Conservation (phyloP, 2,113 vertebrate genomes). For the Nibea albiflora region DNA sequence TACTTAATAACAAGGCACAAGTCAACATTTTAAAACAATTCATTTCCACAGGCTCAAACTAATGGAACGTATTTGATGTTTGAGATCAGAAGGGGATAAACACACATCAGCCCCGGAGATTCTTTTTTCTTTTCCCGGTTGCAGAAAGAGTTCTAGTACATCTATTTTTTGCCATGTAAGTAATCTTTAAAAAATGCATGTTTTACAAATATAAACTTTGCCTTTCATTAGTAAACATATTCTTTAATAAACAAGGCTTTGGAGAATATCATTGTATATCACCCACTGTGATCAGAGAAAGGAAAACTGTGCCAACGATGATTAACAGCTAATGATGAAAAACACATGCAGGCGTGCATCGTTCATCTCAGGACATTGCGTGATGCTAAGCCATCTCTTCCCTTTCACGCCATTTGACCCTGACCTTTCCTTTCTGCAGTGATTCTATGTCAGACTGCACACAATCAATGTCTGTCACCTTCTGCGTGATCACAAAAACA, state of each 20-base stretch:
- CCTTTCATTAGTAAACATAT: constrained; percentile 53
- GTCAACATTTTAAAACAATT: constrained; percentile 18
- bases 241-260: constrained; percentile 49
- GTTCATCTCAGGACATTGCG: constrained; percentile 50
- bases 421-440: constrained; percentile 78
- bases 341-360: constrained; percentile 56
- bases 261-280: constrained; percentile 47
- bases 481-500: constrained; percentile 70
- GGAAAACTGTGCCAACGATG: constrained; percentile 45
- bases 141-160: constrained; percentile 26
- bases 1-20: not conserved
- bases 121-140: constrained; percentile 21
- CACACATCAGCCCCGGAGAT: constrained; percentile 42
- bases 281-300: constrained; percentile 59
- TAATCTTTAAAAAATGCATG: constrained; percentile 30
- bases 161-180: constrained; percentile 46
- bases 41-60: constrained; percentile 3
- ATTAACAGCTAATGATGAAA: constrained; percentile 67
- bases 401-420: constrained; percentile 80
- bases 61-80: constrained; percentile 35
- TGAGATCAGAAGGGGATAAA: constrained; percentile 39
- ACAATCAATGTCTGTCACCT: constrained; percentile 82
- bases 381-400: constrained; percentile 67
- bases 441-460: constrained; percentile 73
- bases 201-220: constrained; percentile 51